These are phyloP conservation scores for Agonopterix subpropinquella DNA, from an alignment of 2,888 invertebrate species.

Conservation along the genomic window DNA sequence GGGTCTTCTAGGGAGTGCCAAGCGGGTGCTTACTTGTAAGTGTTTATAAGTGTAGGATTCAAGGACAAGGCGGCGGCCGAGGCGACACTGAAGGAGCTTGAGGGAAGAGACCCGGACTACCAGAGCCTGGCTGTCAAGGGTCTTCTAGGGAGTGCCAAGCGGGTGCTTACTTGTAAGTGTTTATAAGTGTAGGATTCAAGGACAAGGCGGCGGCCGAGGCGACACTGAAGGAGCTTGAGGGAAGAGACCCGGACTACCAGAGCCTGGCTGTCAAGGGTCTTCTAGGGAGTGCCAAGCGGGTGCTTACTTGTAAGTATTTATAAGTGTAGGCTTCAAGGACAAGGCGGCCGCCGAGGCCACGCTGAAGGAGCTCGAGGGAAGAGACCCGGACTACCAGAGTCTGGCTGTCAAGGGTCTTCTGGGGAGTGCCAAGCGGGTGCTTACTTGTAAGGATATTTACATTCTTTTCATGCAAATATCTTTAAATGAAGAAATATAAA, in stretches of 20 bases:
- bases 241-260: conserved; percentile 86
- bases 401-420: conserved; percentile 82
- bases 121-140: conserved; percentile 84
- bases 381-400: conserved; percentile 86
- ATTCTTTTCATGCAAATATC: too few relatives aligned
- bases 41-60: too few relatives aligned
- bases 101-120: conserved; percentile 86
- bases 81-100: conserved; percentile 77
- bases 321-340: conserved; percentile 89
- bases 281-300: conserved; percentile 82
- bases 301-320: conserved; percentile 78
- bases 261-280: conserved; percentile 82
- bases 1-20: conserved; percentile 82
- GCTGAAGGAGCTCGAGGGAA: conserved; percentile 77
- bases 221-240: conserved; percentile 78
- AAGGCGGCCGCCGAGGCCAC: conserved; percentile 83
- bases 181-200: too few relatives aligned
- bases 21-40: conserved; percentile 80
- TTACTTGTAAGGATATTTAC: conserved; percentile 80
- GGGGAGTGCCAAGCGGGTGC: conserved; percentile 81
- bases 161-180: conserved; percentile 79
- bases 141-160: conserved; percentile 81
- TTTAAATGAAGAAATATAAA: too few relatives aligned
- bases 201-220: conserved; percentile 83
- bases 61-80: conserved; percentile 85